Evolutionary conservation across 2,113 vertebrate species (phyloP).

Genomic region (Camelus dromedarius): DNA sequence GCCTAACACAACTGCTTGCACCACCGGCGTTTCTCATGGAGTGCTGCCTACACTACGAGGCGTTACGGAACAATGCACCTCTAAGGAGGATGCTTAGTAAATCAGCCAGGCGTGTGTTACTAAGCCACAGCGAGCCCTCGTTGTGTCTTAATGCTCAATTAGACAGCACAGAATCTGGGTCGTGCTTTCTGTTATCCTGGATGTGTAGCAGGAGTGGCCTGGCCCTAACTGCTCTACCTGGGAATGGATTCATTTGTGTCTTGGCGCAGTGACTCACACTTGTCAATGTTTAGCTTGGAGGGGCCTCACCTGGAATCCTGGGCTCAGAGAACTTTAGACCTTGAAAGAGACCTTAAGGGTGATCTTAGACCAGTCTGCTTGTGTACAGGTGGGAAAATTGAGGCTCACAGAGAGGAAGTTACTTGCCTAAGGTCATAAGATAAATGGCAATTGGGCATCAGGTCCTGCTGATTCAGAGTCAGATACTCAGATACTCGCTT

Average conservation of each 20-base stretch:
- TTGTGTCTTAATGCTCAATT: constrained; percentile 83
- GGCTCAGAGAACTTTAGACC: background rate
- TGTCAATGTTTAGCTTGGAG: constrained; percentile 53
- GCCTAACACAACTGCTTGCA: constrained; percentile 68
- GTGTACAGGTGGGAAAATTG: background rate
- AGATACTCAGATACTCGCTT: background rate
- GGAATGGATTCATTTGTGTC: constrained; percentile 76
- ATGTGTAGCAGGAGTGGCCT: constrained; percentile 75
- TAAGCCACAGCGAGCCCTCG: constrained; percentile 46
- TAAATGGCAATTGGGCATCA: background rate
- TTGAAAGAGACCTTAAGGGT: background rate
- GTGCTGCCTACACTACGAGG: constrained; percentile 67
- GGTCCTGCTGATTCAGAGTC: background rate
- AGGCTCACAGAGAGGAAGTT: background rate
- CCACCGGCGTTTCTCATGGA: constrained; percentile 72
- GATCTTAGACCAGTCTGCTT: background rate
- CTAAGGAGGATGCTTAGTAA: constrained; percentile 80
- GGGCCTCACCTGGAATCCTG: background rate
- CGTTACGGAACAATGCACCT: constrained; percentile 56
- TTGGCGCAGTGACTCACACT: constrained; percentile 47
- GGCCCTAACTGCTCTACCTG: constrained; percentile 73
- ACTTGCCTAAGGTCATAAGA: background rate
- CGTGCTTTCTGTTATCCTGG: constrained; percentile 77
- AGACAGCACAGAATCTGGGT: constrained; percentile 79
- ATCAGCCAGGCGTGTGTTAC: constrained; percentile 78